A percentile compares a stretch with the other conserved stretches of the same genome.
These are phyloP conservation scores for Chloropsis cyanopogon DNA, from an alignment of 2,113 vertebrate genomes.

Conservation along the genomic window DNA sequence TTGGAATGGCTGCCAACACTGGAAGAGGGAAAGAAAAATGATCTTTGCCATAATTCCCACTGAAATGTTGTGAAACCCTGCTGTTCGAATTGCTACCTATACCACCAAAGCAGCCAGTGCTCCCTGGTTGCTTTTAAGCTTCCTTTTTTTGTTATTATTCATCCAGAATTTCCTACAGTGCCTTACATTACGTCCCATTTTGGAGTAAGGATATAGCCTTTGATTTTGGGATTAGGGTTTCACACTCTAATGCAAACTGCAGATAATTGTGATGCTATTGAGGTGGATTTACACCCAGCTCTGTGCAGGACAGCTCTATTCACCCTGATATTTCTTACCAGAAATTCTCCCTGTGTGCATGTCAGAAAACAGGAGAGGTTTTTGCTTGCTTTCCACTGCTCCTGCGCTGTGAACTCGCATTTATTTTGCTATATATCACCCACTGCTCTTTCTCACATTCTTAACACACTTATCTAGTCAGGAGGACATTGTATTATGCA, in stretches of 20 bases:
- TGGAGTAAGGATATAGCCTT: not conserved
- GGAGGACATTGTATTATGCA: constrained; percentile 7
- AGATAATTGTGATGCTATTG: not conserved
- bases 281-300: not conserved
- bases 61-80: not conserved
- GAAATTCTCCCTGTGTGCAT: not conserved
- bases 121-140: not conserved
- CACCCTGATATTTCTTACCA: not conserved
- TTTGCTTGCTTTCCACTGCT: not conserved
- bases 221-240: not conserved
- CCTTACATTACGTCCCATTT: rapidly evolving
- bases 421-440: not conserved
- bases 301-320: not conserved
- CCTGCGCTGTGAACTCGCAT: not conserved
- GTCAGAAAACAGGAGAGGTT: not conserved
- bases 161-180: not conserved
- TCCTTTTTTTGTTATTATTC: not conserved
- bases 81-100: not conserved
- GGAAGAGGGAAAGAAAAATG: rapidly evolving
- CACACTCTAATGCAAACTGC: not conserved
- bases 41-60: not conserved
- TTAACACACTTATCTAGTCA: constrained; percentile 29
- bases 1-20: not conserved
- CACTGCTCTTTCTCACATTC: not conserved
- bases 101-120: not conserved